These are phyloP conservation scores for Tachina lurida DNA, from an alignment of 2,888 invertebrate genomes.

Conservation along the genomic window DNA sequence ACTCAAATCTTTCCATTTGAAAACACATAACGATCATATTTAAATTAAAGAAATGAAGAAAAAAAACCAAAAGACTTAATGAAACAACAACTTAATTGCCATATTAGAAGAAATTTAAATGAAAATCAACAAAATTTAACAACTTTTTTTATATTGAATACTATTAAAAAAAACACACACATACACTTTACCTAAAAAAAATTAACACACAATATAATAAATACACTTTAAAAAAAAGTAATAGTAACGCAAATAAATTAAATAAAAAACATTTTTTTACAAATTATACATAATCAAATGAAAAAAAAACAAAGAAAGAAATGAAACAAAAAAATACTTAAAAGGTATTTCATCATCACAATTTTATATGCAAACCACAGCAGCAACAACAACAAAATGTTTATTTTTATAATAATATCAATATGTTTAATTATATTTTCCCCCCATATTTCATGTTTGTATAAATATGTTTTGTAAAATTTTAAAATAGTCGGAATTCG, in stretches of 20 bases:
- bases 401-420: slow-evolving; percentile 33
- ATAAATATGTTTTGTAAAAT: slow-evolving; percentile 3
- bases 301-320: slow-evolving; percentile 13
- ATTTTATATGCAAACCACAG: slow-evolving; percentile 39
- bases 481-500: not conserved
- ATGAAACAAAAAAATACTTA: slow-evolving; percentile 24
- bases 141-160: slow-evolving; percentile 54
- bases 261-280: slow-evolving; percentile 53
- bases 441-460: not conserved
- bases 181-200: slow-evolving; percentile 45
- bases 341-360: slow-evolving; percentile 39
- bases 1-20: slow-evolving; percentile 44
- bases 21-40: slow-evolving; percentile 53
- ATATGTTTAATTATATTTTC: slow-evolving; percentile 4
- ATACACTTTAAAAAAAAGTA: slow-evolving; percentile 28
- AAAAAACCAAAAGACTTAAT: slow-evolving; percentile 68
- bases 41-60: slow-evolving; percentile 32
- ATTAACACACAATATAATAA: slow-evolving; percentile 53
- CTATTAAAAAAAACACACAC: slow-evolving; percentile 28
- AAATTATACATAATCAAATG: slow-evolving; percentile 58
- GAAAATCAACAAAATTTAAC: slow-evolving; percentile 58
- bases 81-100: slow-evolving; percentile 66
- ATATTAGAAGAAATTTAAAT: slow-evolving; percentile 62
- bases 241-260: slow-evolving; percentile 38
- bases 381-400: slow-evolving; percentile 34